Evolutionary conservation across 1,140 invertebrate species (phyloP), one percentile per base, ranked within the genome.

Genomic region (Hypsibius dujardini): DNA sequence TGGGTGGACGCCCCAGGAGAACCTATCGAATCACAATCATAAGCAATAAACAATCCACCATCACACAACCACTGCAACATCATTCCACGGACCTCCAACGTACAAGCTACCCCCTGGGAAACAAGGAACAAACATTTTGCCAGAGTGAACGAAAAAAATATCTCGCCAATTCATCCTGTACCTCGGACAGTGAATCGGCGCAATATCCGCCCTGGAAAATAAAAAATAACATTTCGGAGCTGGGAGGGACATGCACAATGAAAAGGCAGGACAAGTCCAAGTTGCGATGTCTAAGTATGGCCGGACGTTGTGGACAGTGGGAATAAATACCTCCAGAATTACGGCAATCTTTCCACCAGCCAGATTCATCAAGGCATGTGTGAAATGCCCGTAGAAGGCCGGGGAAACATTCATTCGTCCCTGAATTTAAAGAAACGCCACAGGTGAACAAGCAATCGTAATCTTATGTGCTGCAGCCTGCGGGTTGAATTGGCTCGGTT

Each of bases 151-250:
- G 50, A 7, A 56, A 12, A n/a, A 7, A 56, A 56, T 12, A 56
- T 12, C n/a, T n/a, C 50, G 50, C 50, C 7, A 56, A n/a, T 12
- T 56, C 42, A 7, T 67, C 62, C 42, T 42, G 7, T 15, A 67
- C 86, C 83, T 96, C 92, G 0, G 90, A 85, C 71, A 97, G 81
- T 0, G 91, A 92, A 60, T 88, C 84, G n/a, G 91, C 75, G 77
- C 88, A 95, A 80, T 97, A 97, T 45, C 93, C 93, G 71, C 93
- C 93, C 86, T 87, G 71, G 47, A 79, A 79, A 59, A 79, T 59
- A 75, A 28, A 59, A 71, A 46, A 70, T 42, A 15, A 60, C 28
- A 70, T 46, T 40, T 3, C 46, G 42, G 46, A 70, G 28, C 40
- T 46, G 70, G 46, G 59, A 47, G 15, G 46, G n/a, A 45, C 59